These are phyloP conservation scores for Epistrophe grossulariae DNA, from an alignment of 2,888 invertebrate genomes.

Conservation along the genomic window DNA sequence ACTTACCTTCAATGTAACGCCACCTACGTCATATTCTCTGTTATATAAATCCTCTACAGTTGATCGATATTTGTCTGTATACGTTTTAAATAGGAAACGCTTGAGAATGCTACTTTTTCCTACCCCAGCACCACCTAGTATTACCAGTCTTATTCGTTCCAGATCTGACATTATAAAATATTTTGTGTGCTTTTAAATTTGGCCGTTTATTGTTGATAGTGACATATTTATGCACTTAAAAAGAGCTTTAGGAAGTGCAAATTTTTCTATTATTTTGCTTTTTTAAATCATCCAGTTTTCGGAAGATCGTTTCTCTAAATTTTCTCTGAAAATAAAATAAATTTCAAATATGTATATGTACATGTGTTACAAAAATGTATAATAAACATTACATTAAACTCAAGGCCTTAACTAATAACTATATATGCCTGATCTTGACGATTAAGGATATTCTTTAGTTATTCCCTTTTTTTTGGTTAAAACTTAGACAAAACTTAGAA, in stretches of 20 bases:
- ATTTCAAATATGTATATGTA: too few relatives aligned
- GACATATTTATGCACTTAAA: not conserved
- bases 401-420: too few relatives aligned
- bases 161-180: slow-evolving; percentile 86
- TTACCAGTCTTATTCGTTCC: slow-evolving; percentile 92
- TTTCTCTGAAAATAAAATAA: too few relatives aligned
- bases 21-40: slow-evolving; percentile 92
- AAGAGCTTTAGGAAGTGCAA: not conserved
- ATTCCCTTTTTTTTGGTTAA: too few relatives aligned
- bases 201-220: not conserved
- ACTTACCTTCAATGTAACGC: slow-evolving; percentile 89
- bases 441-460: too few relatives aligned
- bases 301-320: not conserved
- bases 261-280: not conserved
- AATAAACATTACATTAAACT: too few relatives aligned
- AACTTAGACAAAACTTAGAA: too few relatives aligned
- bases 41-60: slow-evolving; percentile 95
- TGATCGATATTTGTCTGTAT: slow-evolving; percentile 91
- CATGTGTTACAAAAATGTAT: too few relatives aligned
- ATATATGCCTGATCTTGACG: too few relatives aligned
- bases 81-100: slow-evolving; percentile 91
- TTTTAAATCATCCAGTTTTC: not conserved
- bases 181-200: not conserved
- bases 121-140: slow-evolving; percentile 92
- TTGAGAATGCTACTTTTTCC: slow-evolving; percentile 94